Evolutionary conservation across 1,140 invertebrate genomes (phyloP).

Genomic region (Onthophagus taurus): DNA sequence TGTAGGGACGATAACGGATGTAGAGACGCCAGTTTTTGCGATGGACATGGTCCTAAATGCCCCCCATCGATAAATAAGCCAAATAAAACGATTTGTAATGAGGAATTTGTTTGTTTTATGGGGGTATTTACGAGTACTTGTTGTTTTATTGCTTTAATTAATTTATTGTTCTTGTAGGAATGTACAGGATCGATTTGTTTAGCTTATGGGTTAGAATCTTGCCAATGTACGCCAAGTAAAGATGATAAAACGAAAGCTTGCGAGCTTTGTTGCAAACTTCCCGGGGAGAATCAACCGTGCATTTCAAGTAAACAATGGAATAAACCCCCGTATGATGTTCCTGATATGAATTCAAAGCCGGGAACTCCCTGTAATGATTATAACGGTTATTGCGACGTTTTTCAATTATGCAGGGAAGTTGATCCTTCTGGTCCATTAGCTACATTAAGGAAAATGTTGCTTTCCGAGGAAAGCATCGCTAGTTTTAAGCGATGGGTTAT

Average conservation of each 20-base stretch:
- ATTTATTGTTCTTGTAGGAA: constrained; percentile 46
- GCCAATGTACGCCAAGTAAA: constrained; percentile 73
- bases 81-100: constrained; percentile 89
- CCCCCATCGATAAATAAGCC: constrained; percentile 86
- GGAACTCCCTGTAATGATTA: constrained; percentile 97
- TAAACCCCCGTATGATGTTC: constrained; percentile 76
- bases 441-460: constrained; percentile 73
- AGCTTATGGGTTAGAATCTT: constrained; percentile 89
- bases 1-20: constrained; percentile 94
- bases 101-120: constrained; percentile 91
- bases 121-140: constrained; percentile 49
- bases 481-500: constrained; percentile 76
- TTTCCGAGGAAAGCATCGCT: constrained; percentile 82
- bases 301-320: constrained; percentile 89
- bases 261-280: constrained; percentile 80
- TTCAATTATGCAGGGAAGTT: constrained; percentile 92
- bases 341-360: constrained; percentile 87
- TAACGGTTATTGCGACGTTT: constrained; percentile 98
- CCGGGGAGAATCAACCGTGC: constrained; percentile 70
- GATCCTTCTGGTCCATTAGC: constrained; percentile 92
- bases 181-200: constrained; percentile 90
- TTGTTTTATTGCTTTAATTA: background rate
- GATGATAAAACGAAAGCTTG: constrained; percentile 76
- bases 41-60: constrained; percentile 73
- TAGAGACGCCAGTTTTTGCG: constrained; percentile 80